Percentiles rank a stretch among this genome's conserved stretches.
These are phyloP conservation scores for Pangasius krempfi DNA, from an alignment of 2,797 vertebrate genomes.

Conservation along the genomic window DNA sequence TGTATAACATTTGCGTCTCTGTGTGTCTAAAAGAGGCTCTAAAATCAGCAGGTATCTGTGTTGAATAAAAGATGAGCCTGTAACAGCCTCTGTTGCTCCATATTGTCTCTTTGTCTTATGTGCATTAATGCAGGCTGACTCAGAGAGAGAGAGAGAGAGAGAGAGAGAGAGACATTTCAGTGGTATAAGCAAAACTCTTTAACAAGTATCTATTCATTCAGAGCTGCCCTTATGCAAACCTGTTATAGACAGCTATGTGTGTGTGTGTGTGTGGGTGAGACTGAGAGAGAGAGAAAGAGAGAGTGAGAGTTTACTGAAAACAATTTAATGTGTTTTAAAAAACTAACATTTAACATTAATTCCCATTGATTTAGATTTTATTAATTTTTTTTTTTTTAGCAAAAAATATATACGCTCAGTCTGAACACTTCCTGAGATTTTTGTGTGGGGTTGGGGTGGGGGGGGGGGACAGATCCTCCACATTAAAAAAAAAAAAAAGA, in stretches of 20 bases:
- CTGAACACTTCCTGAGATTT: too few species aligned
- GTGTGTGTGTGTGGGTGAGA: background rate
- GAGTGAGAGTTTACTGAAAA: background rate
- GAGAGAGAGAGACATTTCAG: constrained; percentile 18
- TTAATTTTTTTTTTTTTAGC: too few species aligned
- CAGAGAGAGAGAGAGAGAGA: background rate
- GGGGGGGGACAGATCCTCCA: constrained; percentile 30
- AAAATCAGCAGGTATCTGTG: constrained; percentile 53
- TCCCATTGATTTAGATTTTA: too few species aligned
- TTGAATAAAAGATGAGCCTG: constrained; percentile 60
- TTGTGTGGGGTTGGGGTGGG: too few species aligned
- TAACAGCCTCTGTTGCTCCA: constrained; percentile 42
- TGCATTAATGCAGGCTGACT: constrained; percentile 37
- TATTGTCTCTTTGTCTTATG: constrained; percentile 44
- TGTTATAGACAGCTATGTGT: constrained; percentile 2
- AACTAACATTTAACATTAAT: too few species aligned
- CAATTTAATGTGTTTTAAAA: too few species aligned
- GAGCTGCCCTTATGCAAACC: constrained; percentile 1
- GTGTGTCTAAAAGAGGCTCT: constrained; percentile 43
- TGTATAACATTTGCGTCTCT: constrained; percentile 51
- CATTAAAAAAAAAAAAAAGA: constrained; percentile 37
- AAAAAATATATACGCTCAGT: too few species aligned
- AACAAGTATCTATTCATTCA: constrained; percentile 3
- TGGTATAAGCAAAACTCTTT: constrained; percentile 38
- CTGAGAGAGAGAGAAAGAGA: background rate